These are phyloP conservation scores for Sceliomorpha sp. DNA, from an alignment of 2,888 invertebrate genomes.

Conservation along the genomic window DNA sequence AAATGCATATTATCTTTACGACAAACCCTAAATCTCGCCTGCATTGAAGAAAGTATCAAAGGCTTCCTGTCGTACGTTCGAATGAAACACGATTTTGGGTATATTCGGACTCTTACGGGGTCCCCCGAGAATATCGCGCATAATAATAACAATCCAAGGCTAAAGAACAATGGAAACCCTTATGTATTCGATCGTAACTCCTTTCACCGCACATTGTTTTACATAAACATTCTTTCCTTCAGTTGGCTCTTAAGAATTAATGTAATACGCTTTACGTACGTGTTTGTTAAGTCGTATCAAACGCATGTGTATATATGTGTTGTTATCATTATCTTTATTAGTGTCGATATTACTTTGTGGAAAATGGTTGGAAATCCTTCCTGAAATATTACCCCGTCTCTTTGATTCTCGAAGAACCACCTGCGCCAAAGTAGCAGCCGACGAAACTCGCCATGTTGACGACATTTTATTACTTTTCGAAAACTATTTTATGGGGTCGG, in stretches of 20 bases:
- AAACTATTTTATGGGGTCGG: conserved; percentile 45
- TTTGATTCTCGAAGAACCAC: conserved; percentile 13
- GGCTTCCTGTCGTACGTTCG: conserved; percentile 9
- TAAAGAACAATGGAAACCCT: conserved; percentile 44
- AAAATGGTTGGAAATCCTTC: too few relatives aligned
- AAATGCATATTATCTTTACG: conserved; percentile 70
- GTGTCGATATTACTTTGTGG: too few relatives aligned
- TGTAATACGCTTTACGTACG: conserved; percentile 23
- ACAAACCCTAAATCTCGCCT: conserved; percentile 50
- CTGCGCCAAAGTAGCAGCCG: conserved; percentile 34
- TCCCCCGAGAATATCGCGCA: conserved; percentile 36
- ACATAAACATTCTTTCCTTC: conserved; percentile 34
- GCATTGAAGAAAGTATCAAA: conserved; percentile 24
- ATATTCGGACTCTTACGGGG: conserved; percentile 29
- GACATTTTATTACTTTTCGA: conserved; percentile 35
- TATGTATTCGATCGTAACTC: conserved; percentile 29
- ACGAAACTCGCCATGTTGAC: conserved; percentile 7
- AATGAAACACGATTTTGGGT: conserved; percentile 39
- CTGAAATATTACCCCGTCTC: conserved; percentile 18
- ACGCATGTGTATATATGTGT: conserved; percentile 15
- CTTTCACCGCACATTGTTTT: conserved; percentile 30
- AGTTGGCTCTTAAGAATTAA: conserved; percentile 22
- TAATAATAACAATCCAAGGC: conserved; percentile 46
- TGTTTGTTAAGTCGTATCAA: conserved; percentile 31
- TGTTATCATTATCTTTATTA: conserved; percentile 26